These are phyloP conservation scores for Athene cunicularia DNA, from an alignment of 2,113 vertebrate species.

Conservation along the genomic window DNA sequence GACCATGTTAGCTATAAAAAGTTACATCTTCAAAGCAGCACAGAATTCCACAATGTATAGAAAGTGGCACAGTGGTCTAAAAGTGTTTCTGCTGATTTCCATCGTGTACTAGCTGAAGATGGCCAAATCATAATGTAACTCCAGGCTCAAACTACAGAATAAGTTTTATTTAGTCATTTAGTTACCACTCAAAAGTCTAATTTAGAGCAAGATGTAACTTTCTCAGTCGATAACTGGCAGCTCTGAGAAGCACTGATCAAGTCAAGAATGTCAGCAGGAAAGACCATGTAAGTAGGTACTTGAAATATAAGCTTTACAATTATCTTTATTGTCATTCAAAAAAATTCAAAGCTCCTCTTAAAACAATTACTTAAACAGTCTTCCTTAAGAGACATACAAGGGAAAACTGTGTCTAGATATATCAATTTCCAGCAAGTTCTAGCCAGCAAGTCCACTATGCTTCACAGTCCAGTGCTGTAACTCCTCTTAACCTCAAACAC, in stretches of 20 bases:
- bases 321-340: not conserved
- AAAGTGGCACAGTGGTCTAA: not conserved
- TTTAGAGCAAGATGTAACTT: not conserved
- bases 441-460: not conserved
- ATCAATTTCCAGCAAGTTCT: not conserved
- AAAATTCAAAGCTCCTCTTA: not conserved
- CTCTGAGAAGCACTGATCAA: not conserved
- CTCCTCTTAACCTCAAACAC: not conserved
- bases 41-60: not conserved
- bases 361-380: not conserved
- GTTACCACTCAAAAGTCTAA: not conserved
- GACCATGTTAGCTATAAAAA: not conserved
- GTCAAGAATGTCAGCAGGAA: not conserved
- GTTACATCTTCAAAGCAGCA: not conserved
- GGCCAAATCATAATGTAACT: not conserved
- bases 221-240: not conserved
- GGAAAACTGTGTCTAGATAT: not conserved
- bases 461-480: fast-evolving
- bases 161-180: not conserved
- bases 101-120: not conserved
- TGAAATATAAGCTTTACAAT: not conserved
- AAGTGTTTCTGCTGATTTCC: not conserved
- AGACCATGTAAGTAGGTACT: not conserved
- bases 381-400: not conserved
- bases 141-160: not conserved